phyloP scores from a whole-genome alignment of 2,797 vertebrate genomes.

The Sylvia borin region DNA sequence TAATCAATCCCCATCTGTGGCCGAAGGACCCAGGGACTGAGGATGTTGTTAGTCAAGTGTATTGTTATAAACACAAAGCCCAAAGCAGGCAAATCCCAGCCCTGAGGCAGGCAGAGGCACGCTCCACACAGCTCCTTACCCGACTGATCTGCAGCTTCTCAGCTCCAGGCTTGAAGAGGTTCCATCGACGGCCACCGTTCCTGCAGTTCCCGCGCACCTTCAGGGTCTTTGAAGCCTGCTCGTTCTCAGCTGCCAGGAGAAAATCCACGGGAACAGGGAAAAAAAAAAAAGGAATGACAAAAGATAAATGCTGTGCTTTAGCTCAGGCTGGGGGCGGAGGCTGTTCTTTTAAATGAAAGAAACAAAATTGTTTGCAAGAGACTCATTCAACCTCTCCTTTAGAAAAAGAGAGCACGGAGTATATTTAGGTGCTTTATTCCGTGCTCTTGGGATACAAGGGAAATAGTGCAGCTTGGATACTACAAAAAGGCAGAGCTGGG shows the following conservation, averaged over 20 bases:
- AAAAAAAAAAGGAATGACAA: conserved; percentile 45
- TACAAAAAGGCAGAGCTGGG: not conserved
- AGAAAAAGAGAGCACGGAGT: conserved; percentile 24
- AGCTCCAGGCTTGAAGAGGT: conserved; percentile 84
- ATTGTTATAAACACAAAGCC: not conserved
- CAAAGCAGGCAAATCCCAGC: not conserved
- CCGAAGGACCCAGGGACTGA: not conserved
- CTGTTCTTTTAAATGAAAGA: conserved; percentile 65
- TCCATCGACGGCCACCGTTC: conserved; percentile 79
- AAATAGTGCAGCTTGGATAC: conserved; percentile 4
- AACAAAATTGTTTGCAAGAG: conserved; percentile 70
- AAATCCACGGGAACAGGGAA: conserved; percentile 34
- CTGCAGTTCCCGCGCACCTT: conserved; percentile 68
- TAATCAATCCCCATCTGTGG: not conserved
- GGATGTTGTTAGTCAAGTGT: not conserved
- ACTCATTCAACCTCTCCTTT: conserved; percentile 64
- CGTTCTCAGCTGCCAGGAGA: conserved; percentile 73
- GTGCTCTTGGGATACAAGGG: conserved; percentile 35
- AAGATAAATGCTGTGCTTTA: conserved; percentile 61
- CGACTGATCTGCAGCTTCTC: conserved; percentile 87
- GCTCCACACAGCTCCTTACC: conserved; percentile 75
- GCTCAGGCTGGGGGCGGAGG: conserved; percentile 67
- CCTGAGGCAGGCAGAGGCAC: not conserved
- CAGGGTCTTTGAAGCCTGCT: conserved; percentile 78
- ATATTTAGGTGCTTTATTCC: conserved; percentile 56